Percentiles rank a stretch among this genome's conserved stretches.
These are phyloP conservation scores for Clarias fuscus DNA, from an alignment of 2,797 vertebrate species.

Conservation along the genomic window DNA sequence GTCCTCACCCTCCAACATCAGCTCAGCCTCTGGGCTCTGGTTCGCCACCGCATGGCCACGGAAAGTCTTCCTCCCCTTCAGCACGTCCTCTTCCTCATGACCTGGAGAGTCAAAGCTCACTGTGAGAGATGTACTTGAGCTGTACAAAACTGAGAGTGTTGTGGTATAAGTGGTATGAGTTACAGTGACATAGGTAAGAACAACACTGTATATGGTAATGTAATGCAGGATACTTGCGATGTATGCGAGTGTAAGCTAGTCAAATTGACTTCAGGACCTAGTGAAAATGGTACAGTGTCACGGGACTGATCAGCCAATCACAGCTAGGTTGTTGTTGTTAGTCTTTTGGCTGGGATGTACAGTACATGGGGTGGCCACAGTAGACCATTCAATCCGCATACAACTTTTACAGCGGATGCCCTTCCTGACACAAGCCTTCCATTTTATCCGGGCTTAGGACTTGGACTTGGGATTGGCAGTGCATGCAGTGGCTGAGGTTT, in stretches of 20 bases:
- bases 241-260: background rate
- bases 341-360: too few species aligned
- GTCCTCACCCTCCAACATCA: slow-evolving; percentile 93
- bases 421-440: too few species aligned
- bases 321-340: too few species aligned
- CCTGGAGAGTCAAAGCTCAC: slow-evolving; percentile 65
- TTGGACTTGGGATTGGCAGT: too few species aligned
- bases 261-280: background rate
- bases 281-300: background rate
- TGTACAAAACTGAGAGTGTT: background rate
- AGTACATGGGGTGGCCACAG: too few species aligned
- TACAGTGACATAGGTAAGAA: background rate
- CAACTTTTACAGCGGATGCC: too few species aligned
- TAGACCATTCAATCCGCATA: too few species aligned
- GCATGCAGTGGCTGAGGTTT: too few species aligned
- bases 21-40: slow-evolving; percentile 88
- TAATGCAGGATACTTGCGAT: background rate
- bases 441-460: too few species aligned
- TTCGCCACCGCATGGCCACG: slow-evolving; percentile 81
- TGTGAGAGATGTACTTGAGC: slow-evolving; percentile 2
- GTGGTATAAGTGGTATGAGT: too few species aligned
- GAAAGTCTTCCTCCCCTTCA: slow-evolving; percentile 85
- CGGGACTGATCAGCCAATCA: too few species aligned
- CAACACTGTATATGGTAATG: background rate
- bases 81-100: slow-evolving; percentile 82